phyloP scores from a whole-genome alignment of 2,113 vertebrate genomes.

The Syrmaticus mikado region DNA sequence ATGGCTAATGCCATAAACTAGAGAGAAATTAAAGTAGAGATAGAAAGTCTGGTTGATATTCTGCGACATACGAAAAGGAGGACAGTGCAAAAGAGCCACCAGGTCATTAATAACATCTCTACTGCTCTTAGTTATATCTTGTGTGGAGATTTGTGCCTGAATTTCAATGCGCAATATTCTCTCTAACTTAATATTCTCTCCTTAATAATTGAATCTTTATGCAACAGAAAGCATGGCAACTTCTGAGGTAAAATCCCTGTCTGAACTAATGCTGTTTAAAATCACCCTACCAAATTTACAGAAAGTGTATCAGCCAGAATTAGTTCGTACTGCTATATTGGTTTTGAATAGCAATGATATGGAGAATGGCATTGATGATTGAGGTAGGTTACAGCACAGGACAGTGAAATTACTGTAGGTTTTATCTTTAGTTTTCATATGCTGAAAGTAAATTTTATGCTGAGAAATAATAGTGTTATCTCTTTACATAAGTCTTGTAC shows the following conservation, averaged over 20 bases:
- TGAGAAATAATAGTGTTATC: neutral
- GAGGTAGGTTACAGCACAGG: neutral
- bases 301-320: neutral
- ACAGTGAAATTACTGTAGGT: neutral
- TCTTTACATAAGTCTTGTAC: neutral
- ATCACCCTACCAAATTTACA: neutral
- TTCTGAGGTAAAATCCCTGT: neutral
- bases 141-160: neutral
- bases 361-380: neutral
- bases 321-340: neutral
- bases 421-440: neutral
- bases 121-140: neutral
- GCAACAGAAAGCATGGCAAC: neutral
- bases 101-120: neutral
- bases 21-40: neutral
- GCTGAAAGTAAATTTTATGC: neutral
- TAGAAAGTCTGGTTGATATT: neutral
- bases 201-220: neutral
- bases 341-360: neutral
- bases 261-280: neutral
- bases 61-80: neutral
- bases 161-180: neutral
- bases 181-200: neutral
- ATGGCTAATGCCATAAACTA: neutral
- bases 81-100: neutral